These are phyloP conservation scores for Baccha elongata DNA, from an alignment of 2,888 invertebrate species.

Conservation along the genomic window DNA sequence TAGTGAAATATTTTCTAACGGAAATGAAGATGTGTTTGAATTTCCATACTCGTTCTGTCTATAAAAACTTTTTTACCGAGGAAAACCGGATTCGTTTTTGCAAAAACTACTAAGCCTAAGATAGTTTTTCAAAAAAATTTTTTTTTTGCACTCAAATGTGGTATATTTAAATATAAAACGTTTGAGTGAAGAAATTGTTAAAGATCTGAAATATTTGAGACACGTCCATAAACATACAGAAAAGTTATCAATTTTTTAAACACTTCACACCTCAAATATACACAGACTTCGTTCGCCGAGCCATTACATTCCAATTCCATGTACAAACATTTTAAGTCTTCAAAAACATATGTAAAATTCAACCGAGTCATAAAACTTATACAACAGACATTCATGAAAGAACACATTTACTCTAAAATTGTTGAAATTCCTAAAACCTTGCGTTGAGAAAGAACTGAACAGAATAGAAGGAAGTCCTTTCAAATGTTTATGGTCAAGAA, in stretches of 20 bases:
- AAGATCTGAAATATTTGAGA: too few relatives aligned
- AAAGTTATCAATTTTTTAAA: constrained; percentile 13
- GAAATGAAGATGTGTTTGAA: too few relatives aligned
- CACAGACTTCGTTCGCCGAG: constrained; percentile 30
- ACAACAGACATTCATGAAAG: constrained; percentile 24
- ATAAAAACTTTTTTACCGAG: too few relatives aligned
- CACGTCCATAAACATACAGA: too few relatives aligned
- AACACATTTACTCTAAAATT: constrained; percentile 46
- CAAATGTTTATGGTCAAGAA: constrained; percentile 71
- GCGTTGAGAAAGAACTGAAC: not conserved
- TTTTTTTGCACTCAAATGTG: too few relatives aligned
- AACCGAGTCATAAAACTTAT: constrained; percentile 37
- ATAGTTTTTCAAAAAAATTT: too few relatives aligned
- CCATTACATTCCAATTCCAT: constrained; percentile 27
- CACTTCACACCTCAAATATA: constrained; percentile 30
- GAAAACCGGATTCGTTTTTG: too few relatives aligned
- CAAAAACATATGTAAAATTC: constrained; percentile 46
- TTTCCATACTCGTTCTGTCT: too few relatives aligned
- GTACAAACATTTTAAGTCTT: not conserved
- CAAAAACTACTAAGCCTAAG: too few relatives aligned
- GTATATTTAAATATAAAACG: too few relatives aligned
- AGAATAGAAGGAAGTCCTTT: constrained; percentile 47
- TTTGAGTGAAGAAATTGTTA: too few relatives aligned
- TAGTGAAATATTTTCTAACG: too few relatives aligned
- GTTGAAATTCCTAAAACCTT: constrained; percentile 51